A percentile compares a stretch with the other conserved stretches of the same genome.
Evolutionary conservation across 2,113 vertebrate genomes (phyloP).

Genomic region (Pontoporia blainvillei): DNA sequence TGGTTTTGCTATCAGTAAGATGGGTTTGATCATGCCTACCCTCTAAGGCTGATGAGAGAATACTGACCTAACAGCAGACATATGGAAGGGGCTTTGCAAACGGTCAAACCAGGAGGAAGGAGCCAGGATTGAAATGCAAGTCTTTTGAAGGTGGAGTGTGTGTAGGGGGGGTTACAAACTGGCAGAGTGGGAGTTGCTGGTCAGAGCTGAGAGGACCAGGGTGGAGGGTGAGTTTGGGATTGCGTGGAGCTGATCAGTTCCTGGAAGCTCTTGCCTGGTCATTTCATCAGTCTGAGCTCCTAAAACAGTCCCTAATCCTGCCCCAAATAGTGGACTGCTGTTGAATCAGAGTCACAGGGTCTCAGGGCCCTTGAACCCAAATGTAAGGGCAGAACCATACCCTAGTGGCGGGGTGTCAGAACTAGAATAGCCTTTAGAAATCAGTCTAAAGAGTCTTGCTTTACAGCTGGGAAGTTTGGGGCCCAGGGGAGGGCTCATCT

Average conservation of each 20-base stretch:
- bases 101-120: background rate
- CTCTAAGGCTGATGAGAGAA: background rate
- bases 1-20: background rate
- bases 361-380: background rate
- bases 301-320: background rate
- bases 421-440: background rate
- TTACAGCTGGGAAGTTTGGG: background rate
- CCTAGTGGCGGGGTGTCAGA: background rate
- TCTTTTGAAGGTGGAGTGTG: background rate
- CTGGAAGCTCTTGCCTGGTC: background rate
- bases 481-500: background rate
- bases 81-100: background rate
- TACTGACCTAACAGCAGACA: background rate
- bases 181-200: background rate
- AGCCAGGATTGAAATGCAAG: background rate
- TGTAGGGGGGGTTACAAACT: background rate
- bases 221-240: background rate
- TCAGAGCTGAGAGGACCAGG: background rate
- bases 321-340: accelerated
- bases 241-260: background rate
- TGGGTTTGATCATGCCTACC: background rate
- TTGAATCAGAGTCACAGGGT: background rate
- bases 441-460: background rate
- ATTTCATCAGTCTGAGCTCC: background rate
- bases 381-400: background rate